Evolutionary conservation across 2,888 invertebrate genomes (phyloP).

Genomic region (Adelphocoris suturalis): DNA sequence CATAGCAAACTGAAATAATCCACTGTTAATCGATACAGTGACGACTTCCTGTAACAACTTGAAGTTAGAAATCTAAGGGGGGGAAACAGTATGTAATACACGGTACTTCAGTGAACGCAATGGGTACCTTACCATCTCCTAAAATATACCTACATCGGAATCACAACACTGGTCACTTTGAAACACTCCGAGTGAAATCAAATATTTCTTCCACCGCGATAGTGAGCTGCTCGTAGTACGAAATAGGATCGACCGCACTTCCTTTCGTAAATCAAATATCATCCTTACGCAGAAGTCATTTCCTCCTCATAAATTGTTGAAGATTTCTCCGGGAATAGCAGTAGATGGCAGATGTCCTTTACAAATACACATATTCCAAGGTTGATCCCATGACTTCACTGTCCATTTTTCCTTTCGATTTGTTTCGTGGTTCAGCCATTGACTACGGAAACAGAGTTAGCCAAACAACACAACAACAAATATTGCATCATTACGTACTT

Average conservation of each 20-base stretch:
- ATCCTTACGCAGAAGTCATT: background rate
- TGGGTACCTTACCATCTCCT: constrained; percentile 33
- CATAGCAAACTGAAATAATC: constrained; percentile 35
- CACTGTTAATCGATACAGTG: constrained; percentile 33
- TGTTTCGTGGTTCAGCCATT: constrained; percentile 16
- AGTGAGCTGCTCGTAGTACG: constrained; percentile 9
- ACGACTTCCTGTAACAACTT: constrained; percentile 50
- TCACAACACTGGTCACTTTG: constrained; percentile 13
- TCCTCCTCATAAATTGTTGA: background rate
- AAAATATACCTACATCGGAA: background rate
- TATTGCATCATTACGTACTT: constrained; percentile 52
- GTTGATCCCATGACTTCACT: background rate
- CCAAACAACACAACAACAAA: constrained; percentile 55
- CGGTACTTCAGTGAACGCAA: constrained; percentile 51
- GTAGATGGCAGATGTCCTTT: background rate
- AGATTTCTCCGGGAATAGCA: too few relatives aligned
- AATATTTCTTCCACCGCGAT: background rate
- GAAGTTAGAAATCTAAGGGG: constrained; percentile 37
- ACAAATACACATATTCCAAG: background rate
- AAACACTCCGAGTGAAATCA: background rate
- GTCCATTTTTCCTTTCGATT: background rate
- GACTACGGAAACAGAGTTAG: constrained; percentile 67
- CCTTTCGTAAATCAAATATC: background rate
- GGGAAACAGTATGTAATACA: constrained; percentile 19
- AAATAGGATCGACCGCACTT: constrained; percentile 4